Base-by-base conservation (phyloP, 2,888 invertebrate species). In the Platerodrilus igneus region DNA sequence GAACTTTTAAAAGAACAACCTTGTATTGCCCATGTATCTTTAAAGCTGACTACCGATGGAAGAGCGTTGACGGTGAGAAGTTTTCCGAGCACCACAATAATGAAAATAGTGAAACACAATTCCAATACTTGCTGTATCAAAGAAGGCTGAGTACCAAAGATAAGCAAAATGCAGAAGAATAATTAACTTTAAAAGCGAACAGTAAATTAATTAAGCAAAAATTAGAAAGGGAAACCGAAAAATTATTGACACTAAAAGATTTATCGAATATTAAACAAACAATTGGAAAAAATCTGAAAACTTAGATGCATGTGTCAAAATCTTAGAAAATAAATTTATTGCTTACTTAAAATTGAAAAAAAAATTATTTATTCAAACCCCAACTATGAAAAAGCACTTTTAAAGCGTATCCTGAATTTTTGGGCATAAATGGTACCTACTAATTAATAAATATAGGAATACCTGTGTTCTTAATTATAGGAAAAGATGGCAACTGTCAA, bases 381-480 rank as follows among this genome's bases (percentile, higher is more conserved):
- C 5, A 5, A 25, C 4, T 25, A 25, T 25, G 25, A 25, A 25
- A 25, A 25, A n/a, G 9, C 9, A 25, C 25, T 7, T 7, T 10
- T 8, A 5, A 5, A 25, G 25, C 25, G 5, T 25, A 25, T 9
- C 10, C 25, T 7, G 25, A 25, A 25, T 25, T 25, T 25, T 5
- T 25, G 5, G 10, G 25, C 5, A 9, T 25, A 9, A 9, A 25
- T 9, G 25, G 25, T 9, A 19, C 19, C 5, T 25, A 25, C 25
- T 7, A 25, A 25, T 25, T 25, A 25, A 9, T 25, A 25, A 25
- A 25, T 10, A 9, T 10, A 9, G 25, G 25, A 5, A 25, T 25
- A 25, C 25, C 25, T 8, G 7, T 25, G 10, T 25, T 25, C 9
- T 9, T 25, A 9, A 25, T 25, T 25, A 9, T 25, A 8, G 9